These are phyloP conservation scores for western clawed frog (Xenopus tropicalis) DNA, from an alignment of 2,113 vertebrate genomes.

Conservation along the genomic window UCB_Xtro_10.0 CM004447.2:5754001-5754500, in stretches of 20 bases:
- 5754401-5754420: too few relatives aligned
- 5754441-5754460: too few relatives aligned
- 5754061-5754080: constrained; percentile 51
- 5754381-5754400: neutral
- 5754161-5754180: constrained; percentile 31
- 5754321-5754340: neutral
- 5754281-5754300: neutral
- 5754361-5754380: neutral
- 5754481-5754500: constrained; percentile 52
- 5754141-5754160: neutral
- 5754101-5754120: neutral
- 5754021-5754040: neutral
- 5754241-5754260: neutral
- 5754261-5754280: neutral
- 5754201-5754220: neutral
- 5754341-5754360: neutral
- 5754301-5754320: too few relatives aligned
- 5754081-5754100: neutral
- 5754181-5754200: neutral
- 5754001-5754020: neutral
- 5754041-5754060: constrained; percentile 51
- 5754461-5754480: neutral
- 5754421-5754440: too few relatives aligned
- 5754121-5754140: neutral
- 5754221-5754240: constrained; percentile 2